Conservation (phyloP, 2,888 invertebrate species). For the Idaea biselata region DNA sequence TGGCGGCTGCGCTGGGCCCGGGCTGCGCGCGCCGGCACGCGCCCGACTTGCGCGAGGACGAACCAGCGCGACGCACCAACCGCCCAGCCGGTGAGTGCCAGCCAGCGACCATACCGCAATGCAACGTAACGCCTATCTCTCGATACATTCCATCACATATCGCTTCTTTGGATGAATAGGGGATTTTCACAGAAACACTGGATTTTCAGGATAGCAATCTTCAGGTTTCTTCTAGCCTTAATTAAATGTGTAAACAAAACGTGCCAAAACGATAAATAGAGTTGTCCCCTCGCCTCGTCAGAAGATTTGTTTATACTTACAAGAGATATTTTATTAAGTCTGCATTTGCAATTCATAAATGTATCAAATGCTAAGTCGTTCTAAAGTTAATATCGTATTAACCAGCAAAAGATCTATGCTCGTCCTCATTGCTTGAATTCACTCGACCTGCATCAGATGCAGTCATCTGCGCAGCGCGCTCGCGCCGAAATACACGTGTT, state of each 20-base stretch:
- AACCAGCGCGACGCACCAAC: conserved; percentile 83
- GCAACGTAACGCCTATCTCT: conserved; percentile 63
- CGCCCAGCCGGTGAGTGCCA: conserved; percentile 84
- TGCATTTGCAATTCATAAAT: too few species aligned
- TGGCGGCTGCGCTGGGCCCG: conserved; percentile 53
- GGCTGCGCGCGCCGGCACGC: conserved; percentile 78
- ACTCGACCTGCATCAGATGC: neutral
- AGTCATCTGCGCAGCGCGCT: conserved; percentile 13
- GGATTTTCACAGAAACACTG: conserved; percentile 19
- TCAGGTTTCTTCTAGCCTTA: neutral
- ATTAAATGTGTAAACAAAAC: too few species aligned
- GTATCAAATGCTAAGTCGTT: too few species aligned
- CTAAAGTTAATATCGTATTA: too few species aligned
- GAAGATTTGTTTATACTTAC: too few species aligned
- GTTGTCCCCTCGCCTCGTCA: too few species aligned
- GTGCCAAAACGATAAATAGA: too few species aligned
- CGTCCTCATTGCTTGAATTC: too few species aligned
- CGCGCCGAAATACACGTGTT: conserved; percentile 46
- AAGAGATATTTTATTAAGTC: too few species aligned
- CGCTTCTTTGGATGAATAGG: conserved; percentile 26
- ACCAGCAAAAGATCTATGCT: too few species aligned
- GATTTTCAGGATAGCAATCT: conserved; percentile 14
- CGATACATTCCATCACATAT: conserved; percentile 37
- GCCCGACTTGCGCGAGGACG: conserved; percentile 84
- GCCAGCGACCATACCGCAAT: conserved; percentile 40